Conservation (phyloP, 1,140 invertebrate species). For the Neomicropteryx cornuta region DNA sequence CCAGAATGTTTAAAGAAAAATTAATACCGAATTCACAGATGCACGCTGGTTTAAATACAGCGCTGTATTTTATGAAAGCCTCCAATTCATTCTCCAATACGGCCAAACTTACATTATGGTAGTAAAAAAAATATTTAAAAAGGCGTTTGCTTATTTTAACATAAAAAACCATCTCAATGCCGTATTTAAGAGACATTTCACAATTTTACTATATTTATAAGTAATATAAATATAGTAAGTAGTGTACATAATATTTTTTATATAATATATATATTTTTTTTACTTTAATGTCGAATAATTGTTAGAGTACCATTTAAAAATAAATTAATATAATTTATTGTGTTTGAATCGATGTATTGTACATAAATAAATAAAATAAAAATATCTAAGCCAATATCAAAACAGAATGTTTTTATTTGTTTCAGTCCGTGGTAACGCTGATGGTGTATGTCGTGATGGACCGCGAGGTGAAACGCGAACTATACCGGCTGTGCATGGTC, state of each 20-base stretch:
- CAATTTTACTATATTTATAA: too few relatives aligned
- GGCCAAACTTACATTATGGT: too few relatives aligned
- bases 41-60: too few relatives aligned
- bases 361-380: neutral
- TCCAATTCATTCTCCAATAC: too few relatives aligned
- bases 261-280: too few relatives aligned
- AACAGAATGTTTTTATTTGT: constrained; percentile 3
- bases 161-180: constrained; percentile 9
- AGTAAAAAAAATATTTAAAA: too few relatives aligned
- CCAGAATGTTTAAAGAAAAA: too few relatives aligned
- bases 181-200: constrained; percentile 30
- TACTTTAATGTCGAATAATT: constrained; percentile 38
- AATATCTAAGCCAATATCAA: neutral
- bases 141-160: too few relatives aligned
- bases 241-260: too few relatives aligned
- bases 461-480: constrained; percentile 4
- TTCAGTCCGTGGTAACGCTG: constrained; percentile 11
- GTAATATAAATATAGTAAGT: too few relatives aligned
- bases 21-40: too few relatives aligned
- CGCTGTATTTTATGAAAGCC: too few relatives aligned
- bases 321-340: neutral
- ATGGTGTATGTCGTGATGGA: constrained; percentile 8
- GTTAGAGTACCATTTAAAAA: constrained; percentile 18
- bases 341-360: constrained; percentile 2
- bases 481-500: constrained; percentile 10